A percentile compares a stretch with the other conserved stretches of the same genome.
These are phyloP conservation scores for Austrofundulus limnaeus DNA, from an alignment of 2,113 vertebrate species.

Conservation along the genomic window DNA sequence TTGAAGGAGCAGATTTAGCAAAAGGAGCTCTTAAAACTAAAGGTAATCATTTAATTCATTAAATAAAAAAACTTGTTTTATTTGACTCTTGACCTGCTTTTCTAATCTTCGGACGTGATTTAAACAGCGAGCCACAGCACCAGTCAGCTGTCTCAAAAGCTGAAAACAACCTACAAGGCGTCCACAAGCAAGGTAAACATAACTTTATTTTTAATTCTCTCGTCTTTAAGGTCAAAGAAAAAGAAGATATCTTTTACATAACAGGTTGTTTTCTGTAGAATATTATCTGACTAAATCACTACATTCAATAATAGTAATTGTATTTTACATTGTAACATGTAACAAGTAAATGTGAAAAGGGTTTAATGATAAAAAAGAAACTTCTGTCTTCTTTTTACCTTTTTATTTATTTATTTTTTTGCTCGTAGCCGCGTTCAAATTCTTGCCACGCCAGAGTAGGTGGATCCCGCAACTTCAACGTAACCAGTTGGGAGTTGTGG, in stretches of 20 bases:
- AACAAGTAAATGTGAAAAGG: neutral
- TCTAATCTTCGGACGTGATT: conserved; percentile 19
- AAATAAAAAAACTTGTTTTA: neutral
- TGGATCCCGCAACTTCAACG: conserved; percentile 76
- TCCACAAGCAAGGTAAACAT: conserved; percentile 97
- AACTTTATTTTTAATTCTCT: neutral
- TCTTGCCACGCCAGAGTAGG: conserved; percentile 76
- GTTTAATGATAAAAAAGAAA: conserved; percentile 42
- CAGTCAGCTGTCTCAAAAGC: conserved; percentile 97
- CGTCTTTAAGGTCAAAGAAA: no score
- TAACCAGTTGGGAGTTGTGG: conserved; percentile 82
- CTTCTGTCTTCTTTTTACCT: conserved; percentile 41
- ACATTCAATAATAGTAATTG: no score
- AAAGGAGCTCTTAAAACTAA: conserved; percentile 97
- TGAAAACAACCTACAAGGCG: conserved; percentile 99
- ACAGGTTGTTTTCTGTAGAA: no score
- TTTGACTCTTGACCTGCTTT: neutral
- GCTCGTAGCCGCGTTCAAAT: conserved; percentile 70
- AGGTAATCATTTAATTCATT: conserved; percentile 79
- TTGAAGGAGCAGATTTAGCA: conserved; percentile 91
- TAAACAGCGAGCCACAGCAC: conserved; percentile 96
- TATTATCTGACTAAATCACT: no score
- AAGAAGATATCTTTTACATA: no score
- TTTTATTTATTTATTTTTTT: conserved; percentile 26
- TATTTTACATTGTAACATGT: neutral